Conservation (phyloP, 2,113 vertebrate genomes). For the Thalassarche chlororhynchos region DNA sequence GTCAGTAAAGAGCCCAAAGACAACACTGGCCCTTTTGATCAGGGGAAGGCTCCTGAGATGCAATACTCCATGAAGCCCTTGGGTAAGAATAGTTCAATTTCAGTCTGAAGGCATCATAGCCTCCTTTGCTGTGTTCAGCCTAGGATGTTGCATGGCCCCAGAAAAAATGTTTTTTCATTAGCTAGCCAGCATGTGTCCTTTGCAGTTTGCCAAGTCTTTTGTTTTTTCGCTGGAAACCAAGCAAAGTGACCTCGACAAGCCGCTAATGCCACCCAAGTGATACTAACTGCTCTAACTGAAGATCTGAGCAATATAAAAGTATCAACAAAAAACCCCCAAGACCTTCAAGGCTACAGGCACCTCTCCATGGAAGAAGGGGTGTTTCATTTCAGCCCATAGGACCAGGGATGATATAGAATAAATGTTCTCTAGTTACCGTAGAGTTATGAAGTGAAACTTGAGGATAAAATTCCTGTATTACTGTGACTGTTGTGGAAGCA, state of each 20-base stretch:
- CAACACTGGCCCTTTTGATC: fast-evolving
- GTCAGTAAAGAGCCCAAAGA: background rate
- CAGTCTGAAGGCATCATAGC: background rate
- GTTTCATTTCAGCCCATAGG: background rate
- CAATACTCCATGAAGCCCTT: background rate
- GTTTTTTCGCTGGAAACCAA: background rate
- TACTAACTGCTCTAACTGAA: background rate
- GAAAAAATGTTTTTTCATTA: background rate
- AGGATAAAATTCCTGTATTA: background rate
- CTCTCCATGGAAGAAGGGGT: background rate
- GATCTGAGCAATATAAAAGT: background rate
- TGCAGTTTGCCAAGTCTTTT: background rate
- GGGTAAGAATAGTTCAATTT: background rate
- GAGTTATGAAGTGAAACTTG: background rate
- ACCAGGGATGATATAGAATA: background rate
- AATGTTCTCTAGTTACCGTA: background rate
- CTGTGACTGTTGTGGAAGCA: background rate
- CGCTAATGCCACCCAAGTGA: background rate
- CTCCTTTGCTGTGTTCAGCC: background rate
- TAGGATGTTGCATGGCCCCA: background rate
- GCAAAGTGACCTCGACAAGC: fast-evolving
- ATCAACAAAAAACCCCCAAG: fast-evolving
- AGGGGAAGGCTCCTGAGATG: fast-evolving
- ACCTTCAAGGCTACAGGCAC: background rate
- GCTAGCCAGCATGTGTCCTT: background rate